Evolutionary conservation across 2,113 vertebrate genomes (phyloP), one percentile per base, ranked within the genome.

Genomic region (Zonotrichia leucophrys): DNA sequence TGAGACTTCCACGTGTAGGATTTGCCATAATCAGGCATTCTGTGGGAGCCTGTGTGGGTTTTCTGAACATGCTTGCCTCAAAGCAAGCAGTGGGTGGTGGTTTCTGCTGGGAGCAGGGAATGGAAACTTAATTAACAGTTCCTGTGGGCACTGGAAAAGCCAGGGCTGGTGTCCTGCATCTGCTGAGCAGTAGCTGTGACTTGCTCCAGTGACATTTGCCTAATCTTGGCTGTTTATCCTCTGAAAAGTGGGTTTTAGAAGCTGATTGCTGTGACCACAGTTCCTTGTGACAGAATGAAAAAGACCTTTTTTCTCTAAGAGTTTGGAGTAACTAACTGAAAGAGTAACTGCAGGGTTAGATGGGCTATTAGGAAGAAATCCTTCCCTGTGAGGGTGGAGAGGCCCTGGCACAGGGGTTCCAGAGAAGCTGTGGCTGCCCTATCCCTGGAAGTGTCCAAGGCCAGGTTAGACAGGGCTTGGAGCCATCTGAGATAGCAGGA

Each of bases 401-500:
- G 28, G 4, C 39, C 1, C 50, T 87, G 83, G 63, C 16, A 20
- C 35, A 50, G 62, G 16, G 0, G 75, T 10, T 0, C 15, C 35
- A 44, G 49, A 31, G 63, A 5, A 24, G 17, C 21, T 67, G 60
- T 23, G 50, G 22, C 5, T 74, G 55, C 5, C 25, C 9, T 17
- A 5, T 58, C 47, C 72, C 30, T 75, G 81, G 15, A 0, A 67
- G 25, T 17, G n/a, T 6, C 49, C 21, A 10, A 42, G 17, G 33
- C 4, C 25, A 12, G 16, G 17, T 0, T 28, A 53, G 58, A 49
- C 0, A 0, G 19, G 47, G 14, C 27, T 67, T 33, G 10, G 49
- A 44, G 14, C 7, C 2, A 0, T 23, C 25, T 68, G 25, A 2
- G 5, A 1, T 9, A 0, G 35, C 1, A 5, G 20, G 11, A 50